Evolutionary conservation across 1,140 invertebrate genomes (phyloP), one percentile per base, ranked within the genome.

Genomic region (Neoseiulus cucumeris): DNA sequence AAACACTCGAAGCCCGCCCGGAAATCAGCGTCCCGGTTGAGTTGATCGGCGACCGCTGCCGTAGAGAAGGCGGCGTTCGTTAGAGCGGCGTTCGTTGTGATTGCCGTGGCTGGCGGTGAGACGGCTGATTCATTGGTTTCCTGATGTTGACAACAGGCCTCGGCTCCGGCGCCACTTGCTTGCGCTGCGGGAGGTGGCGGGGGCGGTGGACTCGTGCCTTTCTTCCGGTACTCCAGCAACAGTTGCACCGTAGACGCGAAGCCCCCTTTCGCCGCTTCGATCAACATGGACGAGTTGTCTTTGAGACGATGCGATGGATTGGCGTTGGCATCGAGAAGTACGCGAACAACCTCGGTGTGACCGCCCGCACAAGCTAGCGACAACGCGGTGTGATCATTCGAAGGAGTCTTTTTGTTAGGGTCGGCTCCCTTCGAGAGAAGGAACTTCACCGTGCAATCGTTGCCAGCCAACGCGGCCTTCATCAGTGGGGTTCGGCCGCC

Each of bases 381-480:
- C 25, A 99, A 79, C 25, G 96, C 91, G 28, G 94, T 98, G 75
- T 98, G 96, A 75, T 96, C 88, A 75, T 98, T 98, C 72, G 93
- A 97, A 68, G 91, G 91, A 55, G 95, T 97, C 79, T 91, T 85
- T 68, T 87, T 84, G 72, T 84, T 84, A 29, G 98, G 90, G 76
- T 97, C 89, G 18, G 91, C 93, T 67, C 87, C 87, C 79, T 91
- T 90, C 44, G 86, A 84, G 66, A 98, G 84, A 55, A 99, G 82
- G 76, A 97, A 91, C 78, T 95, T 89, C 55, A 98, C 95, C 55
- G 94, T 95, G 74, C 89, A 91, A n/a, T 92, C 79, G 77, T 98
- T 94, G n/a, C 94, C 94, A 64, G 94, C 93, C 73, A 95, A 85
- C 69, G 91, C 91, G n/a, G 95, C 92, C 77, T 98, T 89, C 95